phyloP scores from a whole-genome alignment of 2,113 vertebrate species.

The Halichoeres trimaculatus region DNA sequence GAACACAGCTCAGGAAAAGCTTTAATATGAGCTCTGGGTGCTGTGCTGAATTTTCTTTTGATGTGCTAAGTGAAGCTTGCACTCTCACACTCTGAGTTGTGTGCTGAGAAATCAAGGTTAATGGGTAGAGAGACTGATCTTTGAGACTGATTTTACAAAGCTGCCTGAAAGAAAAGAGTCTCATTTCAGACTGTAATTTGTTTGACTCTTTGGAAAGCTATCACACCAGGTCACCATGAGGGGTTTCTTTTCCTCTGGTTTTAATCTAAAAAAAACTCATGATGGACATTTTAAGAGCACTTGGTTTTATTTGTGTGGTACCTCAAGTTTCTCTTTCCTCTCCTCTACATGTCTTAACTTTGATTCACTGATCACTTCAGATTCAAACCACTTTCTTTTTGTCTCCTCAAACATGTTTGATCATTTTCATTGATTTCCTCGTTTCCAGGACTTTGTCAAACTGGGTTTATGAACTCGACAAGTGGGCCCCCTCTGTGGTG shows the following conservation, averaged over 20 bases:
- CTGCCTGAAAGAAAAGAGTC: background rate
- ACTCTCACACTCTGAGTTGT: background rate
- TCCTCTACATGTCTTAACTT: background rate
- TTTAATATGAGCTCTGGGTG: background rate
- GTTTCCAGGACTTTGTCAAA: slow-evolving; percentile 93
- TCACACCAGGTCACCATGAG: background rate
- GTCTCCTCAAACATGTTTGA: background rate
- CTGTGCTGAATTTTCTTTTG: slow-evolving; percentile 2
- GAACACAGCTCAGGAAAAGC: background rate
- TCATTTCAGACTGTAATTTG: background rate
- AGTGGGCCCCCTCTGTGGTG: slow-evolving; percentile 97
- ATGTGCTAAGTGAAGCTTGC: background rate
- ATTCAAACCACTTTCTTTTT: background rate
- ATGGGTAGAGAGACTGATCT: slow-evolving; percentile 26
- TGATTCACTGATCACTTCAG: background rate
- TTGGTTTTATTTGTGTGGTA: background rate
- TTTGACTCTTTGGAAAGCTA: slow-evolving; percentile 1
- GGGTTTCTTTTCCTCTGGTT: background rate
- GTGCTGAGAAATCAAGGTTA: slow-evolving; percentile 18
- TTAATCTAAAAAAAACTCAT: background rate
- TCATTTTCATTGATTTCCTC: slow-evolving; percentile 12
- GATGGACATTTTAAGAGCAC: background rate
- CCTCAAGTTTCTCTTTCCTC: background rate
- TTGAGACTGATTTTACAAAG: slow-evolving; percentile 9
- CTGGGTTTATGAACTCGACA: slow-evolving; percentile 98